Evolutionary conservation across 2,888 invertebrate genomes (phyloP), one percentile per base, ranked within the genome.

Genomic region (Tenthredo distinguenda): DNA sequence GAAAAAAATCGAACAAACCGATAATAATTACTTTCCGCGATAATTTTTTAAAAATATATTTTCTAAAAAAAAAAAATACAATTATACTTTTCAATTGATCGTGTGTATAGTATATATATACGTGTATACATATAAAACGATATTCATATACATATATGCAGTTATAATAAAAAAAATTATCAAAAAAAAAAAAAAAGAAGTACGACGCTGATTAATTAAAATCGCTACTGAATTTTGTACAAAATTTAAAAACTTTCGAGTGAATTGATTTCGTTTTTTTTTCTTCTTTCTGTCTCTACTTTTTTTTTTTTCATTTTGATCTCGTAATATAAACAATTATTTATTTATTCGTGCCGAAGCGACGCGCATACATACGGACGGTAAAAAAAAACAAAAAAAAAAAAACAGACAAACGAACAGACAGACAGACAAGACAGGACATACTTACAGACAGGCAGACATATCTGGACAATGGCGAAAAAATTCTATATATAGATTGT

Each of bases 331-430:
- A 12, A 21, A 62, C 26, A 71, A 71, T 71, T 71, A 9, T 37
- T 71, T 37, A 47, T 76, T 47, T 71, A 77, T 77, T 77, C 55
- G 55, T 18, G 34, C 50, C 77, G 77, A 55, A 77, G 77, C 77
- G 77, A 77, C 77, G 55, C 34, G 12, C 50, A 21, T 50, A 37
- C 77, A 77, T 7, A 55, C 77, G 34, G n/a, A 50, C 37, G 18
- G 12, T 31, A 68, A 72, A 72, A 72, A 43, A 43, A 9, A 18
- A 43, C n/a, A n/a, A 10, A 40, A 4, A 74, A 9, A 43, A 21
- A 43, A 1, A 26, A 26, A 15, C 9, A 34, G 12, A 34, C 68
- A 68, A 3, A 31, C 31, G 10, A 18, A 50, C 4, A 62, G 7
- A 26, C 62, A 34, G 12, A 34, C 34, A n/a, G 37, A 43, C 74